A percentile compares a stretch with the other conserved stretches of the same genome.
phyloP scores from a whole-genome alignment of 2,888 invertebrate genomes.

The Pheosia tremula region DNA sequence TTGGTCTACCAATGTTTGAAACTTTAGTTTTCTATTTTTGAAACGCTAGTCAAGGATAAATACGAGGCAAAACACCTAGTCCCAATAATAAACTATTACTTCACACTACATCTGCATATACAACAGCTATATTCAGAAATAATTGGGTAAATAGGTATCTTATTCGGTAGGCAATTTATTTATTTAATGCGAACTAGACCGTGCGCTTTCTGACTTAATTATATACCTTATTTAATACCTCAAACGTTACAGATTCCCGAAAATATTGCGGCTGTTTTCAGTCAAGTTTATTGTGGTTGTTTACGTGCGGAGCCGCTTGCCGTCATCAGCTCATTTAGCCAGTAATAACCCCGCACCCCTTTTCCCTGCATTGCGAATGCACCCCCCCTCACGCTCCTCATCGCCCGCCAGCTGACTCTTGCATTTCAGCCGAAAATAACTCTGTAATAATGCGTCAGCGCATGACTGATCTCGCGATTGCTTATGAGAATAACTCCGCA shows the following conservation, averaged over 20 bases:
- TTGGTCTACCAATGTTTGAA: background rate
- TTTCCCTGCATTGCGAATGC: conserved; percentile 21
- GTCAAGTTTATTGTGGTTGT: conserved; percentile 10
- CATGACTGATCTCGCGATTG: conserved; percentile 52
- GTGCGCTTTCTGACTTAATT: background rate
- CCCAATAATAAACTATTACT: background rate
- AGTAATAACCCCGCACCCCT: conserved; percentile 36
- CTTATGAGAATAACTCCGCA: conserved; percentile 49
- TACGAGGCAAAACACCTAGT: conserved; percentile 1
- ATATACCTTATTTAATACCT: background rate
- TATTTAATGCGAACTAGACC: background rate
- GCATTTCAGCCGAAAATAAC: conserved; percentile 59
- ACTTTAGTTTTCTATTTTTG: background rate
- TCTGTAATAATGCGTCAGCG: conserved; percentile 57
- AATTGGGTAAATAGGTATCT: background rate
- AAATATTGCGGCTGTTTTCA: background rate
- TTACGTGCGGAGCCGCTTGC: conserved; percentile 29
- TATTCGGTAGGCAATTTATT: background rate
- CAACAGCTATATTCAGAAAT: background rate
- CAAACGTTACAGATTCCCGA: background rate
- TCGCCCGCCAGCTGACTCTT: conserved; percentile 46
- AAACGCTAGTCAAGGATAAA: background rate
- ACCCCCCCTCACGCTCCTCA: conserved; percentile 10
- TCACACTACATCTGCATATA: too few relatives aligned
- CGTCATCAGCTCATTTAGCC: conserved; percentile 28